Evolutionary conservation across 2,797 vertebrate species (phyloP).

Genomic region (Enteromius trimaculatus): DNA sequence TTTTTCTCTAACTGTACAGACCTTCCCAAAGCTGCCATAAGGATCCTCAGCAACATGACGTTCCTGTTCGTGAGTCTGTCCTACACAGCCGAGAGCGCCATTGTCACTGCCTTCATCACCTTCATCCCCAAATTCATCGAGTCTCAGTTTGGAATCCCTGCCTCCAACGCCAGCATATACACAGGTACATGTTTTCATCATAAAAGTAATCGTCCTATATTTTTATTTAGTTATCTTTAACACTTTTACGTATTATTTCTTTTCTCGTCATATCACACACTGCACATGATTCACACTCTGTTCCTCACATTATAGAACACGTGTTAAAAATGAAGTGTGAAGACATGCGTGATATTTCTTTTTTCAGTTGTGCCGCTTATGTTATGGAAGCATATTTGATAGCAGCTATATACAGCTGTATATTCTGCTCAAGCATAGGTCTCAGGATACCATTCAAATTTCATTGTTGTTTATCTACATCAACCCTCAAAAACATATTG

Average conservation of each 20-base stretch:
- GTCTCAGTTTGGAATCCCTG: slow-evolving; percentile 98
- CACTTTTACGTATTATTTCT: neutral
- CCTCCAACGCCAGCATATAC: slow-evolving; percentile 99
- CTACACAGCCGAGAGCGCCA: slow-evolving; percentile 99
- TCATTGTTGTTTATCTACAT: neutral
- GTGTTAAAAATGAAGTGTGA: slow-evolving; percentile 13
- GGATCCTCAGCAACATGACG: slow-evolving; percentile 98
- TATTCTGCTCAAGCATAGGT: neutral
- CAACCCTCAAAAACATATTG: slow-evolving; percentile 6
- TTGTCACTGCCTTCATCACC: slow-evolving; percentile 99
- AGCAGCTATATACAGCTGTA: neutral
- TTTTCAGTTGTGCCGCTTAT: slow-evolving; percentile 17
- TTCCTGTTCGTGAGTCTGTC: slow-evolving; percentile 99
- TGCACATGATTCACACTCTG: slow-evolving; percentile 41
- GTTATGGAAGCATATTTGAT: slow-evolving; percentile 21
- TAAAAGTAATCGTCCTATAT: neutral
- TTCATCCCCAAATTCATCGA: slow-evolving; percentile 99
- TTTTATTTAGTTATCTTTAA: neutral
- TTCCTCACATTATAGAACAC: slow-evolving; percentile 21
- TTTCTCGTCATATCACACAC: slow-evolving; percentile 11
- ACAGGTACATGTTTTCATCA: slow-evolving; percentile 81
- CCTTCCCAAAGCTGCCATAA: slow-evolving; percentile 92
- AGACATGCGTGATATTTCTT: slow-evolving; percentile 19
- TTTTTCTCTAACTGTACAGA: slow-evolving; percentile 78
- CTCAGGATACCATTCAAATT: neutral